Evolutionary conservation across 2,113 vertebrate species (phyloP), one percentile per base, ranked within the genome.

Genomic region (Leiothrix lutea): DNA sequence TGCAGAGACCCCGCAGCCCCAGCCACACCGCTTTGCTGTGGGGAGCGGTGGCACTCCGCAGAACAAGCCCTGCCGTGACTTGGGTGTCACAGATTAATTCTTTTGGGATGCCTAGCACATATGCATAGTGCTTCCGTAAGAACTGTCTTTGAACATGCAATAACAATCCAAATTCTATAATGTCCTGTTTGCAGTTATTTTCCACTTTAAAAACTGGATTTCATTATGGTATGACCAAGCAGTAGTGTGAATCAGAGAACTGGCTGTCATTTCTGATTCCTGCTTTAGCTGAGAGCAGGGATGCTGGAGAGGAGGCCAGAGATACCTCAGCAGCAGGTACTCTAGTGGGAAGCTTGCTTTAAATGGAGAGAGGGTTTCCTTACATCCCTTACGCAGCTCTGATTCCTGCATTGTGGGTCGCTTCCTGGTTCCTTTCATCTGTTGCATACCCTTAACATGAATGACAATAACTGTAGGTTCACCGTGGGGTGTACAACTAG

Each of bases 61-160:
- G 44, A 25, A 21, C 7, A 1, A 73, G 24, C 92, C 44, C 51
- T 35, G 6, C 40, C 0, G 8, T 12, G 42, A 6, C 73, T 81
- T 38, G 22, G 15, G 4, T 29, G 40, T 24, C 80, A 8, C 23
- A 1, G 10, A 6, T 33, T 31, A 9, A 25, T 57, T 13, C 11
- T 45, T 26, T 45, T 33, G 71, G 38, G 56, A 2, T 50, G 62
- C 23, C 44, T 5, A 2, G 40, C 5, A 7, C 51, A 20, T 14
- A 1, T 1, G 4, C 62, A 9, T 4, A 0, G 35, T 3, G 14
- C 33, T 70, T 79, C 40, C 33, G 0, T 24, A 15, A 31, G 66
- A 69, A 2, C 1, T 23, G 20, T 12, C 50, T 54, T 9, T 8
- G 36, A 57, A 28, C 38, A 1, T 4, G 35, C 81, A 11, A 25